Evolutionary conservation across 2,797 vertebrate species (phyloP), one percentile per base, ranked within the genome.

Genomic region (Sylvia borin): DNA sequence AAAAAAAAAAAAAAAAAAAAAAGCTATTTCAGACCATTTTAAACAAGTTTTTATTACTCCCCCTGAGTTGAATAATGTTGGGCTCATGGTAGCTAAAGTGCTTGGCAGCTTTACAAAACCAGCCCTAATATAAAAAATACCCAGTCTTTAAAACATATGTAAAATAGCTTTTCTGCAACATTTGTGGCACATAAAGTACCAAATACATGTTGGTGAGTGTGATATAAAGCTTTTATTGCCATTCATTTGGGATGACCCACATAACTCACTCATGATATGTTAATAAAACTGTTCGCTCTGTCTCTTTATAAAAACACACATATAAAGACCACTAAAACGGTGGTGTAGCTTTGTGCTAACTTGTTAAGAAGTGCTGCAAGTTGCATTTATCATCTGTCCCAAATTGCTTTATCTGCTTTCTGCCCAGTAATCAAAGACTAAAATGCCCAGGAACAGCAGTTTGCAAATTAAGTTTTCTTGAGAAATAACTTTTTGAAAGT

Each of bases 161-260:
- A 97, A 95, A 96, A 96, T 94, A 92, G 89, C 87, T 97, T 97
- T 97, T 97, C 95, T 96, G 96, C 91, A 96, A 93, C 95, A 93
- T 97, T 97, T 95, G 93, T 93, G 96, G 92, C 95, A 96, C 95
- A 88, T 96, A 95, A 97, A 96, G 89, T 93, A 93, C 89, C 65
- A 85, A 96, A 96, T 96, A 94, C 78, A 85, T 85, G 78, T 92
- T 92, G 91, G 84, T 80, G 87, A 93, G 94, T 83, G 91, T 75
- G 95, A 96, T 94, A 83, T 94, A 95, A 96, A 95, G 91, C 62
- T 96, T 97, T 97, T 96, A 97, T 96, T 94, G 85, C 84, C 61
- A 34, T 94, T 85, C 95, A 89, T 97, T 93, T 95, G 92, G 92
- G 95, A 97, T 96, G 96, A 96, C 95, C 95, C 91, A 42, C 90